Base-by-base conservation (phyloP, 2,888 invertebrate genomes). In the Pheosia gnoma region DNA sequence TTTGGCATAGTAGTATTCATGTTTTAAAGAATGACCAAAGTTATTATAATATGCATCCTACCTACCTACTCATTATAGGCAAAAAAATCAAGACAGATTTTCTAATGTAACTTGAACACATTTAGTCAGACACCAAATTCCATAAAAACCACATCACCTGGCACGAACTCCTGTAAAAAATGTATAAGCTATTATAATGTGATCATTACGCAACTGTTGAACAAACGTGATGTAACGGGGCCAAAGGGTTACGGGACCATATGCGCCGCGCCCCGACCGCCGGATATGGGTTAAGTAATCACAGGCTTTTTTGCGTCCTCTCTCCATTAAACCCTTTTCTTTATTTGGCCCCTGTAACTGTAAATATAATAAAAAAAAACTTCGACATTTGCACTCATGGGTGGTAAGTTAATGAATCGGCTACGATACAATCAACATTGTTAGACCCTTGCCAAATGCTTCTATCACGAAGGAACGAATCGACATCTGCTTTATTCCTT, bases 281-380 rank as follows among this genome's bases (percentile, higher is more conserved):
- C 90, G 93, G 93, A 93, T 93, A 91, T 90, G 89, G 93, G 92
- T 93, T 93, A 93, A 90, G 81, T 90, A 93, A 93, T 93, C 93
- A 91, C 86, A 80, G 87, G 77, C 70, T 80, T 90, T 90, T 89
- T 89, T 82, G 79, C 84, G 78, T 83, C 82, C 85, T 87, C 86
- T 87, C 74, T 84, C 80, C 81, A 87, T 87, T 84, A 88, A 87
- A 86, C 83, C 86, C 87, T 84, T 86, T 87, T 87, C 84, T 83
- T 86, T 89, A 87, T 86, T 88, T 77, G 82, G 74, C 73, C 72
- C 72, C 66, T 47, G 77, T 90, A 92, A 89, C 89, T 82, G 87
- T 88, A 86, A 73, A 82, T 78, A 83, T 77, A 74, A 68, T 60
- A 64, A 68, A 7, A 77, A 84, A 86, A 90, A 88, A 85, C 80